These are phyloP conservation scores for Dioctria rufipes DNA, from an alignment of 2,888 invertebrate species.

Conservation along the genomic window DNA sequence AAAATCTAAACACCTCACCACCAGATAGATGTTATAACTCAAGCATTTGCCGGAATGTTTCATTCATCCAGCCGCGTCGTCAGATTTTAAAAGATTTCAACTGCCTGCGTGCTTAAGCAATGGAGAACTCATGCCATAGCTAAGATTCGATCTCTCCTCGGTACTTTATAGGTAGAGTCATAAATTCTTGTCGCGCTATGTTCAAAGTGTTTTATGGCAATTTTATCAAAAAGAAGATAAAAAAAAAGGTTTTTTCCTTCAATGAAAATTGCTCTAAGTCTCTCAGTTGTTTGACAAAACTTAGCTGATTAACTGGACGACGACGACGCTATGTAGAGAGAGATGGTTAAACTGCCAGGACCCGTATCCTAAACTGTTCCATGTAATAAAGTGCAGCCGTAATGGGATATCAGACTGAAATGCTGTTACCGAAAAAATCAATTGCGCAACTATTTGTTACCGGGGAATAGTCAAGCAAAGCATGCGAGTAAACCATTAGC, in stretches of 20 bases:
- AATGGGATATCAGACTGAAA: constrained; percentile 23
- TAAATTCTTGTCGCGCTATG: background rate
- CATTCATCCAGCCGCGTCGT: constrained; percentile 1
- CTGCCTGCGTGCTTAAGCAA: background rate
- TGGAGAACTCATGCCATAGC: background rate
- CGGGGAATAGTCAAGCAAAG: constrained; percentile 15
- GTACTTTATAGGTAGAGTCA: background rate
- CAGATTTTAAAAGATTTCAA: constrained; percentile 7
- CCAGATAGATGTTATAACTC: constrained; percentile 15
- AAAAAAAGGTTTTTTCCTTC: background rate
- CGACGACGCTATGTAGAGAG: background rate
- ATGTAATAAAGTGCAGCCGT: constrained; percentile 17
- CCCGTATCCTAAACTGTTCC: background rate
- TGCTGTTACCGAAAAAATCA: constrained; percentile 40
- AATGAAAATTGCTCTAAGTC: constrained; percentile 4
- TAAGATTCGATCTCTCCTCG: background rate
- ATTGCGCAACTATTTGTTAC: constrained; percentile 37
- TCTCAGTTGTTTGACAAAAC: background rate
- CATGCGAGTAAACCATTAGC: constrained; percentile 45
- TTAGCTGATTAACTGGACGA: background rate
- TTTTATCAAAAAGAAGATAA: constrained; percentile 36
- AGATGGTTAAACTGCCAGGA: background rate
- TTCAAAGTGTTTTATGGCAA: constrained; percentile 23
- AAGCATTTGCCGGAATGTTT: constrained; percentile 10
- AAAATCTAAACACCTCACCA: no score